phyloP scores from a whole-genome alignment of 1,140 invertebrate genomes.

The Zaprionus camerounensis region DNA sequence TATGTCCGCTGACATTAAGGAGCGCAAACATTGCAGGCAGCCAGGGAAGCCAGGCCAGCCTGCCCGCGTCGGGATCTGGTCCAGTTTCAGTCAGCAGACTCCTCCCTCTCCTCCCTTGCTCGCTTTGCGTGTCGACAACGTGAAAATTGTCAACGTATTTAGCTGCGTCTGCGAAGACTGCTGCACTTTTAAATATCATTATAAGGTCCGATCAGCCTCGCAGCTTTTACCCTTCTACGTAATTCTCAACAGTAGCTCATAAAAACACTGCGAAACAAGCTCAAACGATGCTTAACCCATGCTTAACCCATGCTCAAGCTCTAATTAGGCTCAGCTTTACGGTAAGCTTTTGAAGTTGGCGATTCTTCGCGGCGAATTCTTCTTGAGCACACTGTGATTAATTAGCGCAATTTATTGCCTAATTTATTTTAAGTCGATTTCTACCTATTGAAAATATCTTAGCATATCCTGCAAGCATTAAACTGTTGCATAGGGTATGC shows the following conservation, averaged over 20 bases:
- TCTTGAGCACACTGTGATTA: not conserved
- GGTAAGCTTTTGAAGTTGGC: constrained; percentile 5
- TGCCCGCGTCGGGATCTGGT: constrained; percentile 31
- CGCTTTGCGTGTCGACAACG: constrained; percentile 50
- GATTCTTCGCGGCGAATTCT: not conserved
- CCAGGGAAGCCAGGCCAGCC: not conserved
- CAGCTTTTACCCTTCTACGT: constrained; percentile 52
- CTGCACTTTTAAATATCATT: constrained; percentile 77
- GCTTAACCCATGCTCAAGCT: not conserved
- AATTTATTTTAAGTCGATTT: constrained; percentile 4
- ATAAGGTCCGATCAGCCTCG: constrained; percentile 52
- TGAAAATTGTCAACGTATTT: constrained; percentile 80
- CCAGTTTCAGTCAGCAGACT: constrained; percentile 24
- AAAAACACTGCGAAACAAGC: constrained; percentile 29
- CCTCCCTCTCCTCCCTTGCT: not conserved
- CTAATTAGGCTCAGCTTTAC: constrained; percentile 35
- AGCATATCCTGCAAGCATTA: not conserved
- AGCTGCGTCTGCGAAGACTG: constrained; percentile 36
- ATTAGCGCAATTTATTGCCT: constrained; percentile 8
- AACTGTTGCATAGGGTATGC: not conserved
- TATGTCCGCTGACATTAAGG: constrained; percentile 84
- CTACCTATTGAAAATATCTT: constrained; percentile 1
- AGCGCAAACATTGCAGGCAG: constrained; percentile 70
- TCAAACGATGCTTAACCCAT: constrained; percentile 22
- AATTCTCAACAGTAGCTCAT: constrained; percentile 69